A percentile compares a stretch with the other conserved stretches of the same genome.
phyloP scores from a whole-genome alignment of 2,113 vertebrate species.

The Cebidichthys violaceus region DNA sequence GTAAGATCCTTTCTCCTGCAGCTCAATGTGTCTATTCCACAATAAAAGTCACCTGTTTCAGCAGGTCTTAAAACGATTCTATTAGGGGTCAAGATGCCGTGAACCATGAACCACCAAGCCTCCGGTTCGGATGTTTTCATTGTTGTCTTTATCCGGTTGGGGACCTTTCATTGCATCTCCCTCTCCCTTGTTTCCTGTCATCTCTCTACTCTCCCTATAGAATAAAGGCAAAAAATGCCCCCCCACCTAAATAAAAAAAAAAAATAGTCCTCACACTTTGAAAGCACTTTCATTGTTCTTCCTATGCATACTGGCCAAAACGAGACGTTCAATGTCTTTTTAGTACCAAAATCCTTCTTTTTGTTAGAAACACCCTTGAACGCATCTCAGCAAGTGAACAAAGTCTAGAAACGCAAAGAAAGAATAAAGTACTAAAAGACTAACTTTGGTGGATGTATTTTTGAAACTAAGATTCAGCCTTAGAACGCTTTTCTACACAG shows the following conservation, averaged over 20 bases:
- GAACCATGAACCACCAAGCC: not conserved
- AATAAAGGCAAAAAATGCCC: not conserved
- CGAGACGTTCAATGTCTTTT: not conserved
- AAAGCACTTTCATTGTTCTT: not conserved
- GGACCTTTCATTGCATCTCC: not conserved
- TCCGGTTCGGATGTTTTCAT: not conserved
- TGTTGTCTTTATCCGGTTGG: not conserved
- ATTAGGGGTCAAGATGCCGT: not conserved
- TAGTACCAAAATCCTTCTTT: not conserved
- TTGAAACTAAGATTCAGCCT: not conserved
- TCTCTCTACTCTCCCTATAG: not conserved
- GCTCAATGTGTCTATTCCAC: not conserved
- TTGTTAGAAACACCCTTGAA: not conserved
- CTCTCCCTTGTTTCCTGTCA: not conserved
- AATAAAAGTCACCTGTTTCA: not conserved
- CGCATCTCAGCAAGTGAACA: not conserved
- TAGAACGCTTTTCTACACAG: not conserved
- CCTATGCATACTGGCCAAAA: not conserved
- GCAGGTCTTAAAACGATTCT: not conserved
- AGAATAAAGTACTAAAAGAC: not conserved
- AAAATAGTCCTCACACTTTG: not conserved
- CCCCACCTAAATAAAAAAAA: too few relatives aligned
- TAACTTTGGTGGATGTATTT: not conserved
- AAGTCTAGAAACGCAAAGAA: not conserved
- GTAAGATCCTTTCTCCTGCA: conserved; percentile 2